Evolutionary conservation across 53 echinoderm and acorn worm genomes (phyloP), one percentile per base, ranked within the genome.

Genomic region (Paracentrotus lividus): DNA sequence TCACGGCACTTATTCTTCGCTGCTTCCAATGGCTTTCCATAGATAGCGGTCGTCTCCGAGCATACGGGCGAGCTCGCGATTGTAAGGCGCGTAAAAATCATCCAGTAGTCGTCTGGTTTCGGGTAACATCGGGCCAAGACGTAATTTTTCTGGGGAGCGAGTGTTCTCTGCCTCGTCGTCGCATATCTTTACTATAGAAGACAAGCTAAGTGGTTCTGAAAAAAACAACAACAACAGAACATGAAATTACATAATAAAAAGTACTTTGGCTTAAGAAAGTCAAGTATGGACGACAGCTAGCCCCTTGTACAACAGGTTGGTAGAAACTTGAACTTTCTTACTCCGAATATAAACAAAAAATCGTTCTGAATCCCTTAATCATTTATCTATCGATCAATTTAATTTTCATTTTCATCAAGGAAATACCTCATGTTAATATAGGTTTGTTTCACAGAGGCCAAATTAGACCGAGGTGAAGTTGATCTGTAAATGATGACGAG

Each of bases 31-130:
- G 77, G n/a, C 29, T 1, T 32, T 42, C 95, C 95, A 95, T 15
- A 93, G 51, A 64, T 85, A 95, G 13, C 49, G 57, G 4, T 90
- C 90, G 67, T 93, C 90, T 5, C 53, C 72, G 0, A 95, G 36
- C 64, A 95, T 59, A 27, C 72, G 44, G 0, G 90, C 95, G 1
- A 95, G 90, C 57, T 93, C 81, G 32, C 68, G 64, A 58, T 95
- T 95, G 67, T 42, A 95, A 13, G 95, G 95, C 24, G 95, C 90
- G 77, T 95, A 95, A 57, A 95, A 95, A 2, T 95, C 90, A 34
- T 88, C 67, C 18, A 95, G 88, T 36, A 93, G 8, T 49, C 42
- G 84, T 49, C 42, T 84, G 21, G 95, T 95, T 61, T 93, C 93
- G 18, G 95, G 95, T 20, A 93, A 38, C 93, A 95, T 93, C 0